A percentile compares a stretch with the other conserved stretches of the same genome.
phyloP scores from a whole-genome alignment of 1,140 invertebrate species.

The Aphelenchoides avenae region DNA sequence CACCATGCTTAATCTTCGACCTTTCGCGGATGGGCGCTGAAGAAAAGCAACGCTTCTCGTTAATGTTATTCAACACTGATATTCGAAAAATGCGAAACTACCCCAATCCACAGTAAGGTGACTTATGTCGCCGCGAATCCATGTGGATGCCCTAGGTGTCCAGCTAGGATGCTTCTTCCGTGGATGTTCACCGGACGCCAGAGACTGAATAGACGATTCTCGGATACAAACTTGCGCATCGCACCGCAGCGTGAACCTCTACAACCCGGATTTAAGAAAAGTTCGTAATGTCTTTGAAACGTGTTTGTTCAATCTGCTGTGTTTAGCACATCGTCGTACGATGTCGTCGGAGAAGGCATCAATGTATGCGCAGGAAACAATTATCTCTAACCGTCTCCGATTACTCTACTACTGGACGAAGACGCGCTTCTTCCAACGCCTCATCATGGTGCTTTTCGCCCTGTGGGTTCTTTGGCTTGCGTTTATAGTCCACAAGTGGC shows the following conservation, averaged over 20 bases:
- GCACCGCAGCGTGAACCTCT: not conserved
- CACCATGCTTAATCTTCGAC: slow-evolving; percentile 48
- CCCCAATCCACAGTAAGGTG: slow-evolving; percentile 36
- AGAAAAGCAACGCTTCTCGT: slow-evolving; percentile 38
- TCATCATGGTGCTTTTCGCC: slow-evolving; percentile 38
- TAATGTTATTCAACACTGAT: slow-evolving; percentile 46
- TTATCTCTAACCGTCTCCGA: slow-evolving; percentile 32
- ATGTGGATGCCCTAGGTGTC: slow-evolving; percentile 30
- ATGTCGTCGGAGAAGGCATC: slow-evolving; percentile 14
- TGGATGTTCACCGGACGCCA: slow-evolving; percentile 35
- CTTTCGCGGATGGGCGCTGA: slow-evolving; percentile 38
- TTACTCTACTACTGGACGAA: slow-evolving; percentile 41
- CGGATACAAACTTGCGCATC: not conserved
- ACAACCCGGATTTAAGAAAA: not conserved
- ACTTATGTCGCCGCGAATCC: not conserved
- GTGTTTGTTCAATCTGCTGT: not conserved
- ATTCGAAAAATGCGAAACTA: slow-evolving; percentile 43
- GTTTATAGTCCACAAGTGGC: slow-evolving; percentile 44
- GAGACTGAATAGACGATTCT: slow-evolving; percentile 6
- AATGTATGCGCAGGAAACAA: not conserved
- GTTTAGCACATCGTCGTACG: slow-evolving; percentile 21
- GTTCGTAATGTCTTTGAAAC: not conserved
- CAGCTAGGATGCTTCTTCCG: slow-evolving; percentile 35
- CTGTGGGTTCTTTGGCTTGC: slow-evolving; percentile 44
- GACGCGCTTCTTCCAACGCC: slow-evolving; percentile 33